Evolutionary conservation across 1,140 invertebrate genomes (phyloP).

Genomic region (Lepidurus arcticus): DNA sequence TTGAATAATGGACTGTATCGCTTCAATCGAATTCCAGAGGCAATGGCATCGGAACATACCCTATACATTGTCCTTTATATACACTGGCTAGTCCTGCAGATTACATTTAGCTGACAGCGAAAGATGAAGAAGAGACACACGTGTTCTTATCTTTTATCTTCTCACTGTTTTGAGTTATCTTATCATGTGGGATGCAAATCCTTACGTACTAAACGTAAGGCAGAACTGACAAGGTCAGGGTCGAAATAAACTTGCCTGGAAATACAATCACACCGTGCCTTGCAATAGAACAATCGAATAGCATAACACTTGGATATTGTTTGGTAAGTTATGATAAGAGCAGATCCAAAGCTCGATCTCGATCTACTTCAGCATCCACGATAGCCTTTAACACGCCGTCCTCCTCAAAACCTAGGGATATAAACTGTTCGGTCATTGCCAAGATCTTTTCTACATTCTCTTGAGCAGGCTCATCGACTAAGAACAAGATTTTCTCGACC

Average conservation of each 20-base stretch:
- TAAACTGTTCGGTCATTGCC: slow-evolving; percentile 58
- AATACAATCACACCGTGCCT: neutral
- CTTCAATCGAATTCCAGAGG: neutral
- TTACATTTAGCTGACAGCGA: too few relatives aligned
- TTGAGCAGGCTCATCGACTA: slow-evolving; percentile 48
- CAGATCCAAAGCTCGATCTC: slow-evolving; percentile 78
- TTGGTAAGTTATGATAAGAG: slow-evolving; percentile 49
- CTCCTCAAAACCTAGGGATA: slow-evolving; percentile 76
- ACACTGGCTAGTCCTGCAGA: too few relatives aligned
- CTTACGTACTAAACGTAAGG: too few relatives aligned
- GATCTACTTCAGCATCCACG: slow-evolving; percentile 68
- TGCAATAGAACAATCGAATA: neutral
- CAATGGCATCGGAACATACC: too few relatives aligned
- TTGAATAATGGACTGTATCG: neutral
- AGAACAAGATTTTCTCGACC: slow-evolving; percentile 43
- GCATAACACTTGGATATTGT: too few relatives aligned
- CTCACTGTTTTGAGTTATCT: too few relatives aligned
- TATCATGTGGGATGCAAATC: too few relatives aligned
- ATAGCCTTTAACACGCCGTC: slow-evolving; percentile 65
- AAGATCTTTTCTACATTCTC: slow-evolving; percentile 51
- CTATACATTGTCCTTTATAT: too few relatives aligned
- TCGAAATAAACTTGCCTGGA: neutral
- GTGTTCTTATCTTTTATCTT: too few relatives aligned
- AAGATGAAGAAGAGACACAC: too few relatives aligned
- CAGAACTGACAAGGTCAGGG: neutral